These are phyloP conservation scores for Clunio marinus DNA, from an alignment of 2,888 invertebrate species.

Conservation along the genomic window DNA sequence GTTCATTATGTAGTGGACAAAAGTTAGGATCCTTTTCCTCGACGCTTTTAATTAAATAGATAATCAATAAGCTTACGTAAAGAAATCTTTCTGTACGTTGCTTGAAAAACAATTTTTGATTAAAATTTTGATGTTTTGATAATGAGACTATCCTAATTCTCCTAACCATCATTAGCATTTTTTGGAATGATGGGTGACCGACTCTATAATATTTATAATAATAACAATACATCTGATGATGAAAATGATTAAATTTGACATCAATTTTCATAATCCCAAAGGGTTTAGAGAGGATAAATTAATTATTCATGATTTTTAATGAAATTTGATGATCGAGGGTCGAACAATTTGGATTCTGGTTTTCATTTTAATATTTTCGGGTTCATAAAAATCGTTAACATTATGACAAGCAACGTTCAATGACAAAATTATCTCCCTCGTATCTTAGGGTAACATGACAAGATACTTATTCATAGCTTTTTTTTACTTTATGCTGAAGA, in stretches of 20 bases:
- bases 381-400: neutral
- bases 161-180: neutral
- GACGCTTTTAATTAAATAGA: too few species aligned
- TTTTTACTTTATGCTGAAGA: too few species aligned
- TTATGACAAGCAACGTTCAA: neutral
- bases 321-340: neutral
- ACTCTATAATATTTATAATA: too few species aligned
- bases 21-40: too few species aligned
- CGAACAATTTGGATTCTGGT: neutral
- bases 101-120: too few species aligned
- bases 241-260: neutral
- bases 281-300: slow-evolving; percentile 4
- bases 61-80: too few species aligned
- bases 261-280: slow-evolving; percentile 2
- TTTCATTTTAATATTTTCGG: neutral
- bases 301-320: too few species aligned
- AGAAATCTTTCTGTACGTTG: too few species aligned
- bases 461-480: too few species aligned
- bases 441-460: too few species aligned
- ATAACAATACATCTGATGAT: neutral
- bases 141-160: neutral
- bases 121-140: neutral
- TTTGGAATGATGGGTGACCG: neutral
- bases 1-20: too few species aligned
- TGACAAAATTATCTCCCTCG: too few species aligned